Base-by-base conservation (phyloP, 2,888 invertebrate genomes). In the Rhamphomyia laevipes region DNA sequence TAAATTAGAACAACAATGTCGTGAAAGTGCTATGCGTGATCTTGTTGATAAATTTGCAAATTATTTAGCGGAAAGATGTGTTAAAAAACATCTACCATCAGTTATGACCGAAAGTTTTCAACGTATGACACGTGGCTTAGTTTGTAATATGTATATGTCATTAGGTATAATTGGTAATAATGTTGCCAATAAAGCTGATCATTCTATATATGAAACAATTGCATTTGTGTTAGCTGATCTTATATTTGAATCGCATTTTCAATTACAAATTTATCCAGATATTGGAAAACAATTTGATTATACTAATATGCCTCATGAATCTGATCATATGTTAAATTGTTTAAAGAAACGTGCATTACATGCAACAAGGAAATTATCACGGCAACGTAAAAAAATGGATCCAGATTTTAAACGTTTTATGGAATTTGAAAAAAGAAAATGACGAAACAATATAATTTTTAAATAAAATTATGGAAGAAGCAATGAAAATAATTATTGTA, bases 1-100 rank as follows among this genome's bases (percentile, higher is more conserved):
- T 27, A 27, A 27, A 27, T 9, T 27, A 5, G 41, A 43, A 11
- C 5, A 16, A 1, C 41, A 49, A 37, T 49, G 49, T 18, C 45
- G 45, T 27, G 49, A 46, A 18, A 45, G 35, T 16, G 13, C 45
- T n/a, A 49, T 49, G 45, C 35, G 18, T 4, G 17, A 35, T 11
- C 11, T 45, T 6, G 37, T 49, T n/a, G 33, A 45, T 18, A 45
- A 49, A 27, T 49, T 49, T 42, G 45, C 45, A 2, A 35, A 16
- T 6, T 45, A 45, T 13, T 23, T 49, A 42, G 30, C 45, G 6
- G 12, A 23, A 16, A 35, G 31, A 16, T 23, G 27, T 4, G 13
- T 33, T 4, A 42, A 45, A 35, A 27, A 15, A 12, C 13, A 16
- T 16, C 10, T 12, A 21, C 33, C 35, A 3, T 7, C 35, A 27